Evolutionary conservation across 2,113 vertebrate species (phyloP).

Genomic region (Salvator merianae): DNA sequence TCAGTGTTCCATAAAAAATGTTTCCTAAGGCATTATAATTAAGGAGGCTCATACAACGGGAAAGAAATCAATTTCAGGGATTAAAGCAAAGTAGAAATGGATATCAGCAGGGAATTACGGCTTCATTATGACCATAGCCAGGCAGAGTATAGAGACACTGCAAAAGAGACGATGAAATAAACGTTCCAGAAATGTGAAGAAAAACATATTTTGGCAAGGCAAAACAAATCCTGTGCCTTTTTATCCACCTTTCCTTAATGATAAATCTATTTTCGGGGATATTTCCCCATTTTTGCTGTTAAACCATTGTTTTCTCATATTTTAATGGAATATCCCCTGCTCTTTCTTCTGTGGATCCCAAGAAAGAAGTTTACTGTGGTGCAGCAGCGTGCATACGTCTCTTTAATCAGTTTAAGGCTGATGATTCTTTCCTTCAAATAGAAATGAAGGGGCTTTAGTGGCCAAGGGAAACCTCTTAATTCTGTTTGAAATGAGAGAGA

Average conservation of each 20-base stretch:
- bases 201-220: not conserved
- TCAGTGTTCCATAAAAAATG: slow-evolving; percentile 5
- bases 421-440: slow-evolving; percentile 35
- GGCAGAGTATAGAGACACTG: slow-evolving; percentile 14
- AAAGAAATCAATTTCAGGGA: slow-evolving; percentile 39
- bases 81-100: slow-evolving; percentile 42
- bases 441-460: slow-evolving; percentile 59
- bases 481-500: slow-evolving; percentile 43
- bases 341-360: slow-evolving; percentile 46
- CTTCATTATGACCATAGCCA: slow-evolving; percentile 5
- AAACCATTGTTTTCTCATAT: slow-evolving; percentile 58
- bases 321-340: slow-evolving; percentile 56
- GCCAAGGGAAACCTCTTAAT: slow-evolving; percentile 64
- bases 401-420: slow-evolving; percentile 40
- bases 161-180: not conserved
- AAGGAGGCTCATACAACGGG: slow-evolving; percentile 32
- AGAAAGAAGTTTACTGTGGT: slow-evolving; percentile 57
- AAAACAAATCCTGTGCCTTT: not conserved
- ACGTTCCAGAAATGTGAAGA: slow-evolving; percentile 1
- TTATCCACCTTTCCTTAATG: slow-evolving; percentile 30
- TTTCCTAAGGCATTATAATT: slow-evolving; percentile 41
- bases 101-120: slow-evolving; percentile 24
- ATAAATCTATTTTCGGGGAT: slow-evolving; percentile 32
- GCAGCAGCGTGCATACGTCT: slow-evolving; percentile 35
- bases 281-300: slow-evolving; percentile 28